Evolutionary conservation across 2,888 invertebrate genomes (phyloP), one percentile per base, ranked within the genome.

Genomic region (Masnerella sp.): DNA sequence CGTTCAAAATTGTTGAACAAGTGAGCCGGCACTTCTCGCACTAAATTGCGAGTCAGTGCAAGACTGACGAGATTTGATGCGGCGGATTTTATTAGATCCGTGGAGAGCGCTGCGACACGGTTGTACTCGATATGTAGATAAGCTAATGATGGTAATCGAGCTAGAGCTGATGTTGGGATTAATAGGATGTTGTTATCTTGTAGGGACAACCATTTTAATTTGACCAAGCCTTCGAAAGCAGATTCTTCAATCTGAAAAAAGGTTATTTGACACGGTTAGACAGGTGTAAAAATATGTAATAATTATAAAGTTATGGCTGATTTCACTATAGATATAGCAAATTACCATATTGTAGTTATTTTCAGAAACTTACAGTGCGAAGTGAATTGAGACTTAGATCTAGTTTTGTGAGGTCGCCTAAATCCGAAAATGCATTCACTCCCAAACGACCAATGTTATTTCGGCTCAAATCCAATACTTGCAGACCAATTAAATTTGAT

Each of bases 151-250:
- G 95, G 93, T 9, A 96, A 87, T n/a, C 94, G 91, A 5, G 94
- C 93, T 3, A 96, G 88, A 0, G 96, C 95, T 36, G 93, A 92
- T 0, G 95, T 94, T 0, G 96, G 97, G 34, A 96, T 92, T 0
- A 95, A 88, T 0, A 96, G 89, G 58, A 97, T 94, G 77, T 96
- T 96, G 88, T 97, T 96, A 85, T 97, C 96, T 79, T 93, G 92
- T 7, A 97, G 89, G 20, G 94, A 92, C 0, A 97, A 88, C 30
- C 93, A 92, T 85, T 94, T 92, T 11, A 97, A 88, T 78, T 91
- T 93, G 25, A 92, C 91, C 74, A 96, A 87, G 0, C 96, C 96
- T 83, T 95, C 95, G 80, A 96, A 93, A 0, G 95, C 94, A 76
- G 95, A 95, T 80, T 95, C 95, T 88, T 96, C 96, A 70, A 96